Evolutionary conservation across 2,888 invertebrate species (phyloP).

Genomic region (Mesorhabditis spiculigera): DNA sequence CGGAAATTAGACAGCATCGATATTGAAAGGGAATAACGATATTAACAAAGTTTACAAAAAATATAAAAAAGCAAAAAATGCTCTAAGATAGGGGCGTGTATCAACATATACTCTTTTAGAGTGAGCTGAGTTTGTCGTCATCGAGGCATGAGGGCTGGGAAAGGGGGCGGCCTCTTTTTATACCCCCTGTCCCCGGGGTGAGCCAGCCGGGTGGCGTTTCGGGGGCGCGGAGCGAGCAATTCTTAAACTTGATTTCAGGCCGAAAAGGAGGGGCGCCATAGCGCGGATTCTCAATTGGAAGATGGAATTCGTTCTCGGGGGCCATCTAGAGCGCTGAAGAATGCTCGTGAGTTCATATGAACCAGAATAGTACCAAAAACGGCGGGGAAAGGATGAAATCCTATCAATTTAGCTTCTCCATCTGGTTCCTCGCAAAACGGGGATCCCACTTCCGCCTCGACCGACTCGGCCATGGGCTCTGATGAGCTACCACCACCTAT

Average conservation of each 20-base stretch:
- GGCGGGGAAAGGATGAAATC: neutral
- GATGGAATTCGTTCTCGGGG: neutral
- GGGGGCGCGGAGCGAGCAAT: neutral
- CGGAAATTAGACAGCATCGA: neutral
- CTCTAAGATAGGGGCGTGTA: slow-evolving; percentile 1
- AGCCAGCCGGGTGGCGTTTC: neutral
- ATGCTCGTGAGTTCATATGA: slow-evolving; percentile 1
- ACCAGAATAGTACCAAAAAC: neutral
- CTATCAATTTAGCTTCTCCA: neutral
- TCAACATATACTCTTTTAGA: neutral
- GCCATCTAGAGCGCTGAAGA: neutral
- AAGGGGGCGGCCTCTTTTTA: neutral
- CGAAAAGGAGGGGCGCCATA: neutral
- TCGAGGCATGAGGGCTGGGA: neutral
- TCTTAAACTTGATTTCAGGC: neutral
- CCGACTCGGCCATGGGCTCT: slow-evolving; percentile 29
- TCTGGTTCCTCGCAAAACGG: slow-evolving; percentile 17
- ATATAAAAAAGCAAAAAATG: neutral
- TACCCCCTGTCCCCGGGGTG: neutral
- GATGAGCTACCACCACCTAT: slow-evolving; percentile 8
- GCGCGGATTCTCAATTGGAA: neutral
- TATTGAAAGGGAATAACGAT: neutral
- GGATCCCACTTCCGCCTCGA: slow-evolving; percentile 31
- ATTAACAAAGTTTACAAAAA: neutral
- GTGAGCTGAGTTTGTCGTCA: slow-evolving; percentile 6